Evolutionary conservation across 1,140 invertebrate species (phyloP), one percentile per base, ranked within the genome.

Genomic region (Octopus bimaculoides): DNA sequence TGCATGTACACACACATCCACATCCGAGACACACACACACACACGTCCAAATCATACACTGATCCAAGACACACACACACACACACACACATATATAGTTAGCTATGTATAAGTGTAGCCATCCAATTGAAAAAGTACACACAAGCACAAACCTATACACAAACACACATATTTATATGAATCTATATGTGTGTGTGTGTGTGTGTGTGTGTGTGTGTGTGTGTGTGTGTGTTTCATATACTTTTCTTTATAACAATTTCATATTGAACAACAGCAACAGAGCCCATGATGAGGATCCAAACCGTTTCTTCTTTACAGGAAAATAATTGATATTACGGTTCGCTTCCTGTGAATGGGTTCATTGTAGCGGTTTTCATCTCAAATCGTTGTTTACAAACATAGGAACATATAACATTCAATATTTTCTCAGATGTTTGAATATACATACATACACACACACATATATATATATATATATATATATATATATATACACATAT

Each of bases 131-230:
- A 73, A 52, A 53, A 41, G 66, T 76, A 41, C 53, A 74, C 52
- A 78, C 77, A 54, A 66, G 77, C 77, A 52, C 61, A 78, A 66
- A 54, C 77, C 75, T 77, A 54, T 69, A 81, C 66, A 79, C 77
- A 81, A 54, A 81, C 52, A 81, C 66, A 81, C 26, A 81, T 66
- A 78, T 66, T 66, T 75, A 61, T 54, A 55, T 73, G 52, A 54
- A 9, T 71, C 26, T 41, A 2, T 41, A 2, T 41, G 26, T 1
- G 26, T n/a, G n/a, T n/a, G n/a, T n/a, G n/a, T n/a, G n/a, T n/a
- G n/a, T 41, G 26, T 41, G 26, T 41, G 26, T 2, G 2, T 41
- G 26, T 41, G 26, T 41, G 26, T 41, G 2, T 41, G 26, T 2
- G 26, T 41, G 26, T 41, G 2, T 41, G 26, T 41, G 26, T 41